Base-by-base conservation (phyloP, 2,797 vertebrate species). In the Eupleurogrammus muticus region DNA sequence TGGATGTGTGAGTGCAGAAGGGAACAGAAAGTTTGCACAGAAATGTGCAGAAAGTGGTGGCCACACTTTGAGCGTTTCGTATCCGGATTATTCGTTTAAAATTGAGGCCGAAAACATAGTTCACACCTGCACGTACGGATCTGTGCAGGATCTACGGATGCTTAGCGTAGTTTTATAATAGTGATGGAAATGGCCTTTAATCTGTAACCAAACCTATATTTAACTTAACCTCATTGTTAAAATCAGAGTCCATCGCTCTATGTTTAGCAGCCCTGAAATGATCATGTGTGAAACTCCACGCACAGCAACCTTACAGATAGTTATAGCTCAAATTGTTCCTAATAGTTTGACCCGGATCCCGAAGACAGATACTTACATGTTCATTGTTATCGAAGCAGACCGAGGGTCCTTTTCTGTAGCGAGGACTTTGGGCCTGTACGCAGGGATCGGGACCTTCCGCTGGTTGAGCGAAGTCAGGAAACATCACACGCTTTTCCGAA, bases 381-480 rank as follows among this genome's bases (percentile, higher is more conserved):
- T 85, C 79, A 42, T 95, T 96, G 86, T 96, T 93, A 78, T 99
- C 97, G 76, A 99, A 98, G 88, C 98, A 99, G 75, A 90, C 86
- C 1, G 93, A 81, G 0, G 97, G 97, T 47, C 97, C 96, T 82
- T 98, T 99, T 81, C 97, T 93, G 88, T 98, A 95, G 40, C 98
- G 93, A 8, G 98, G 97, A 3, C 92, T 96, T 2, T 95, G 89
- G 47, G 97, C 96, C 87, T 97, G 87, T 48, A 93, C 86, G 56
- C 98, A 99, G 9, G 96, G 96, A 82, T 99, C 82, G 2, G 97
- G 98, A 35, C 97, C 97, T 6, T 95, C 83, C 88, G 97, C 97
- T 97, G 84, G 78, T 75, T 24, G 38, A 46, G 52, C 54, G 3
- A 16, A 32, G 92, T 97, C 95, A 96, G 6, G 94, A 94, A 94